Percentiles rank a stretch among this genome's conserved stretches.
These are phyloP conservation scores for Sesamia nonagrioides DNA, from an alignment of 1,140 invertebrate species.

Conservation along the genomic window DNA sequence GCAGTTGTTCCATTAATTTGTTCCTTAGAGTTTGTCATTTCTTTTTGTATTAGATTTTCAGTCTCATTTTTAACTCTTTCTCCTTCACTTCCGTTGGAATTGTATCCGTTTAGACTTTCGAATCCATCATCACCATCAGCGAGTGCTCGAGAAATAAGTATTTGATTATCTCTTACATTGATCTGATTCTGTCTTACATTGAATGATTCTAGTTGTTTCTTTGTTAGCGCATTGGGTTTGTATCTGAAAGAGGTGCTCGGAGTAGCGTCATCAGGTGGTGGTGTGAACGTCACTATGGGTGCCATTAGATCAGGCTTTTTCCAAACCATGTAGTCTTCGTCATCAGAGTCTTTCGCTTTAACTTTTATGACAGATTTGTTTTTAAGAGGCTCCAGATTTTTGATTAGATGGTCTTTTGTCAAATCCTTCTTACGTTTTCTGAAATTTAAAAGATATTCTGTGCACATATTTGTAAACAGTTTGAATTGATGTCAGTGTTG, in stretches of 20 bases:
- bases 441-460: constrained; percentile 50
- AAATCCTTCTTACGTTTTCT: constrained; percentile 82
- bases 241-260: constrained; percentile 70
- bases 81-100: constrained; percentile 90
- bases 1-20: background rate
- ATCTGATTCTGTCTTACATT: constrained; percentile 74
- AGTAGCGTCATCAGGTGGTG: constrained; percentile 70
- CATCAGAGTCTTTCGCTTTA: constrained; percentile 84
- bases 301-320: constrained; percentile 75
- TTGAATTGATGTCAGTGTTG: background rate
- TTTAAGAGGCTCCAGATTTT: constrained; percentile 65
- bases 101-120: constrained; percentile 95
- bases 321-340: constrained; percentile 85
- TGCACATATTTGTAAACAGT: background rate
- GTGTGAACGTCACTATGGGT: constrained; percentile 80
- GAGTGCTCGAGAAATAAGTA: constrained; percentile 66
- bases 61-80: constrained; percentile 60
- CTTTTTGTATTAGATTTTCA: constrained; percentile 46
- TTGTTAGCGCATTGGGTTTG: constrained; percentile 78
- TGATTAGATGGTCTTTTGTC: constrained; percentile 69
- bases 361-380: constrained; percentile 69
- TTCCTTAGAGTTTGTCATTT: constrained; percentile 33
- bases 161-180: constrained; percentile 73
- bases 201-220: constrained; percentile 81
- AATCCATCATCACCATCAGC: constrained; percentile 93